Conservation (phyloP, 2,888 invertebrate genomes). For the Augiades crinisus region DNA sequence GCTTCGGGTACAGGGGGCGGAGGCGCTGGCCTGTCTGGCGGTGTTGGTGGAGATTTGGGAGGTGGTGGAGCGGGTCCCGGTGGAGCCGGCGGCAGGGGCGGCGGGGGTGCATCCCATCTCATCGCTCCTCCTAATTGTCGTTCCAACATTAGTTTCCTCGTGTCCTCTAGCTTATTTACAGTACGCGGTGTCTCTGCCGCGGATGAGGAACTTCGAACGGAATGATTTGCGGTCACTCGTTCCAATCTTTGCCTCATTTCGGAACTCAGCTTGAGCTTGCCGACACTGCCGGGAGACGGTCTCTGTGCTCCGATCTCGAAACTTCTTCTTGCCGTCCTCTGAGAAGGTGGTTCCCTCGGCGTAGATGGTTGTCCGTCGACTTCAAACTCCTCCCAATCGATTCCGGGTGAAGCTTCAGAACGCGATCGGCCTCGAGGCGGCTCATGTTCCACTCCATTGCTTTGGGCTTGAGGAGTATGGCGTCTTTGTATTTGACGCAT, state of each 20-base stretch:
- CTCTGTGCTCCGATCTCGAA: slow-evolving; percentile 91
- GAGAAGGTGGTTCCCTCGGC: slow-evolving; percentile 66
- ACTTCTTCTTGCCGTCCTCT: slow-evolving; percentile 79
- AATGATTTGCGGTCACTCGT: slow-evolving; percentile 93
- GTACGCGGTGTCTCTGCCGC: slow-evolving; percentile 86
- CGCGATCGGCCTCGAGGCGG: slow-evolving; percentile 65
- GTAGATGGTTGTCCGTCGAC: slow-evolving; percentile 79
- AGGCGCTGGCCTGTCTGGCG: slow-evolving; percentile 79
- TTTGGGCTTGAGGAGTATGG: slow-evolving; percentile 86
- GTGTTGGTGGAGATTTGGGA: slow-evolving; percentile 79
- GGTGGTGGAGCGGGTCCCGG: slow-evolving; percentile 84
- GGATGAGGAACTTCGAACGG: slow-evolving; percentile 89
- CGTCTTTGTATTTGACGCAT: slow-evolving; percentile 90
- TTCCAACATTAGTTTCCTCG: slow-evolving; percentile 91
- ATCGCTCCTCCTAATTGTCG: slow-evolving; percentile 89
- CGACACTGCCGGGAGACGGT: slow-evolving; percentile 93
- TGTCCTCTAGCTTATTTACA: slow-evolving; percentile 92
- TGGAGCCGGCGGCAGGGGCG: slow-evolving; percentile 84
- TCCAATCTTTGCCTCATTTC: slow-evolving; percentile 96
- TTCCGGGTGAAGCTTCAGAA: slow-evolving; percentile 76
- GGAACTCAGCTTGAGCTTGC: slow-evolving; percentile 93
- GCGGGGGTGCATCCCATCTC: slow-evolving; percentile 84
- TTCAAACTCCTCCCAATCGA: slow-evolving; percentile 94
- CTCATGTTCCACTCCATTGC: slow-evolving; percentile 65
- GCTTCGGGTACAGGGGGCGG: slow-evolving; percentile 82